Conservation (phyloP, 2,113 vertebrate species). For the Macquaria ambigua region DNA sequence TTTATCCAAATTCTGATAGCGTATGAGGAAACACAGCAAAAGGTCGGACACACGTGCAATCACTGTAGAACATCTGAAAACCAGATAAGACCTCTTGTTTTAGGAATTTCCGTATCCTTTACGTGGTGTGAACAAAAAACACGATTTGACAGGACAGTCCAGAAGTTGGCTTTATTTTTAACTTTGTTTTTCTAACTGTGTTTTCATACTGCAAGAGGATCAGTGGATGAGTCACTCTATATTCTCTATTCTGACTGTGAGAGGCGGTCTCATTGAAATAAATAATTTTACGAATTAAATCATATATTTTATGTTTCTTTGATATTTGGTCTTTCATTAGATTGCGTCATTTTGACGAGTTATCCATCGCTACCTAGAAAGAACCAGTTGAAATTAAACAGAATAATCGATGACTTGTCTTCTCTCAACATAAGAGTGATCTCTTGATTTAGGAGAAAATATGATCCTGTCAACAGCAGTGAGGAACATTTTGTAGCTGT, state of each 20-base stretch:
- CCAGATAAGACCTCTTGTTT: neutral
- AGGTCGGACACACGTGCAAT: neutral
- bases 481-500: constrained; percentile 39
- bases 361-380: constrained; percentile 12
- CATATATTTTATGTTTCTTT: constrained; percentile 31
- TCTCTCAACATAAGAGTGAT: constrained; percentile 23
- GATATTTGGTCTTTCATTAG: constrained; percentile 27
- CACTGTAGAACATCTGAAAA: neutral
- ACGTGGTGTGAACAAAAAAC: neutral
- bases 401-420: constrained; percentile 41
- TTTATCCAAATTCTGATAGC: neutral
- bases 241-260: neutral
- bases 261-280: constrained; percentile 1
- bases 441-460: constrained; percentile 39
- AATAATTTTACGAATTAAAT: constrained; percentile 7
- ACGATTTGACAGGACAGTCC: neutral
- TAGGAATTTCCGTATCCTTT: neutral
- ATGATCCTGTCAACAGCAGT: constrained; percentile 25
- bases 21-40: neutral
- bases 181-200: neutral
- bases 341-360: constrained; percentile 41
- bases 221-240: neutral
- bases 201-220: neutral
- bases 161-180: neutral
- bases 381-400: constrained; percentile 29